phyloP scores from a whole-genome alignment of 2,888 invertebrate genomes.

The Drosophila percnosoma region DNA sequence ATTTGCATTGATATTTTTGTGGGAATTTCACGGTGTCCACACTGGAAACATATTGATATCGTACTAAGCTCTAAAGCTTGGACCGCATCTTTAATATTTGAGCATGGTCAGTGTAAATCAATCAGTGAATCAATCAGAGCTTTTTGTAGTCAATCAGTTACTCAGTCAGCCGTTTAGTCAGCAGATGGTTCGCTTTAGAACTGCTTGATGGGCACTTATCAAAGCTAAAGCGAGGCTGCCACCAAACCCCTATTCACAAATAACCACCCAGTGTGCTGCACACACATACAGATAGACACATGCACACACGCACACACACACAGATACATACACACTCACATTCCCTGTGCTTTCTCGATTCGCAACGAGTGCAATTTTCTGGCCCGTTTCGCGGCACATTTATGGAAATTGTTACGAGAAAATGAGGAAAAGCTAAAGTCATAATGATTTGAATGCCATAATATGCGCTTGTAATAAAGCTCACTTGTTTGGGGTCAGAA shows the following conservation, averaged over 20 bases:
- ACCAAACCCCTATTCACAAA: not conserved
- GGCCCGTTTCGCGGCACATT: constrained; percentile 55
- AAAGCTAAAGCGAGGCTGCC: not conserved
- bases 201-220: constrained; percentile 15
- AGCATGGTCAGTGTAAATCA: constrained; percentile 10
- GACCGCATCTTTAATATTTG: not conserved
- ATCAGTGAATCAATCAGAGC: constrained; percentile 13
- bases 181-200: constrained; percentile 7
- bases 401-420: constrained; percentile 57
- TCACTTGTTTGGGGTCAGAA: constrained; percentile 19
- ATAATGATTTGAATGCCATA: constrained; percentile 67
- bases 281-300: not conserved
- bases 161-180: constrained; percentile 8
- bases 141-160: constrained; percentile 16
- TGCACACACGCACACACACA: not conserved
- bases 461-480: constrained; percentile 43
- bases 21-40: not conserved
- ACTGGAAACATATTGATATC: not conserved
- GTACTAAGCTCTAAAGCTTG: not conserved
- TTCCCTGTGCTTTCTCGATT: not conserved
- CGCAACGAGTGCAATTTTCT: constrained; percentile 55
- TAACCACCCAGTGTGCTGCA: not conserved
- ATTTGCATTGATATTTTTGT: constrained; percentile 2
- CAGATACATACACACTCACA: not conserved
- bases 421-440: constrained; percentile 62